A percentile compares a stretch with the other conserved stretches of the same genome.
These are phyloP conservation scores for Oryctes rhinoceros DNA, from an alignment of 1,140 invertebrate genomes.

Conservation along the genomic window DNA sequence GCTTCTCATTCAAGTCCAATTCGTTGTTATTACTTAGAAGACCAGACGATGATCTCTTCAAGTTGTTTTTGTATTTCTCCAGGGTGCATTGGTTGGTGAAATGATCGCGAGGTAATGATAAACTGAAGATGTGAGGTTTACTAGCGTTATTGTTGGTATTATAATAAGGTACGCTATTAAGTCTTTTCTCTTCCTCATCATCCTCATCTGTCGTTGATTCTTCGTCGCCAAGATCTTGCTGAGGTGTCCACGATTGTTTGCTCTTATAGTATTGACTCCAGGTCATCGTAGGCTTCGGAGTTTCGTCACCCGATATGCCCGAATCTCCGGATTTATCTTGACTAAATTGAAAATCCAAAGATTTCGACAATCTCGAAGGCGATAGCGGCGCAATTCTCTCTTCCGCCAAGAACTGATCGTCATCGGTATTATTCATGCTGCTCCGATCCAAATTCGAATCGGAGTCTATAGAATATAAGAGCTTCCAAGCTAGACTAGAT, in stretches of 20 bases:
- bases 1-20: neutral
- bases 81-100: conserved; percentile 58
- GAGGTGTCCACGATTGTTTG: conserved; percentile 75
- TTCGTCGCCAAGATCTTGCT: conserved; percentile 76
- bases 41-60: conserved; percentile 74
- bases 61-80: conserved; percentile 60
- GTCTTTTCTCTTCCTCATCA: neutral
- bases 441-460: conserved; percentile 52
- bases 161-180: conserved; percentile 8
- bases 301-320: conserved; percentile 78
- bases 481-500: conserved; percentile 82
- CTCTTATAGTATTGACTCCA: neutral
- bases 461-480: conserved; percentile 64
- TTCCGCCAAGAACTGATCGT: conserved; percentile 61
- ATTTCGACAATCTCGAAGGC: conserved; percentile 59
- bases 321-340: conserved; percentile 81
- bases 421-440: conserved; percentile 51
- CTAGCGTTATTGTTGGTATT: neutral
- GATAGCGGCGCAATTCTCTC: conserved; percentile 66
- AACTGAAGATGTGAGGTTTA: conserved; percentile 74
- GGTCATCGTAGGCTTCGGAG: conserved; percentile 50
- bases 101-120: conserved; percentile 74
- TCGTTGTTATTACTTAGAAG: conserved; percentile 63
- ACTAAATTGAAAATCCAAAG: conserved; percentile 58
- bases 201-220: conserved; percentile 63